Evolutionary conservation across 2,797 vertebrate species (phyloP), one percentile per base, ranked within the genome.

Genomic region (Gymnoscopelus microlampas): DNA sequence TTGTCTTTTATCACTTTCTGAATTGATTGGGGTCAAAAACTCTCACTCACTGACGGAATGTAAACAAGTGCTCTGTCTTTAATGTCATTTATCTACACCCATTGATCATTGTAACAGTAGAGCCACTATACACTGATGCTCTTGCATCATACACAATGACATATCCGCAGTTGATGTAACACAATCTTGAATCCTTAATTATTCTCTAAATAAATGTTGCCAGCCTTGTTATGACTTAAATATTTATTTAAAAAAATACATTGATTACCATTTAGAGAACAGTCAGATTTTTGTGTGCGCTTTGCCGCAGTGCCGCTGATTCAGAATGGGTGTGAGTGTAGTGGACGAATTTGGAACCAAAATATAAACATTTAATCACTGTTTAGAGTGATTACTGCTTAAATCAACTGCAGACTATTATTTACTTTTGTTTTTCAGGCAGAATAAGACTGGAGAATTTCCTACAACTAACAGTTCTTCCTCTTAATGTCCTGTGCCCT

Each of bases 391-490:
- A 47, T 49, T 13, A 14, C 14, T 32, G 2, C 1, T 13, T n/a
- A 63, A 68, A 76, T 63, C n/a, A 61, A 1, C 56, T 71, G 29
- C 70, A 26, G 9, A 15, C 15, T 39, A 1, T 69, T 74, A 61
- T 78, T 88, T 70, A 66, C 29, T 79, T 81, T 80, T 71, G 66
- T 84, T 87, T 88, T 74, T 58, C 51, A 62, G 73, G 54, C 62
- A 79, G 56, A 79, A 74, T 58, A 69, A 71, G 70, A 79, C 51
- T 71, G 68, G 70, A 65, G 74, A 86, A 76, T 85, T 85, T 89
- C 74, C 82, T 87, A 79, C 39, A 71, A 66, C 75, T 60, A 24
- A 60, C 6, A 32, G 72, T 74, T 53, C 39, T 65, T 76, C 49
- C 71, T 6, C 74, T n/a, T 29, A 32, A 2, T 13, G 61, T 68